Percentiles rank a stretch among this genome's conserved stretches.
These are phyloP conservation scores for Deroplatys truncata DNA, from an alignment of 2,888 invertebrate species.

Conservation along the genomic window DNA sequence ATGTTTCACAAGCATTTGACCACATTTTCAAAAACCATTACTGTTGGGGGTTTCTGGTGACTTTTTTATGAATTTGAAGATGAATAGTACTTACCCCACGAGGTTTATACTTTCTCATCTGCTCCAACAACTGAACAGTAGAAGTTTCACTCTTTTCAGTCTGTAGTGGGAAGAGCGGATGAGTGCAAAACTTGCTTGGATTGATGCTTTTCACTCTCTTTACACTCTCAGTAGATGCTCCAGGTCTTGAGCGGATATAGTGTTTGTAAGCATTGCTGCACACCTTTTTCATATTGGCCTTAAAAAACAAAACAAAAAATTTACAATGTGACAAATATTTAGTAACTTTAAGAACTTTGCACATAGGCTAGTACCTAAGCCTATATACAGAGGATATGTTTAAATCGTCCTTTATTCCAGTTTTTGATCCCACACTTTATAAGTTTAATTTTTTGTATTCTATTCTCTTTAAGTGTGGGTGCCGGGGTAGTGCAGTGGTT, in stretches of 20 bases:
- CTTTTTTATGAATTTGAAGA: not conserved
- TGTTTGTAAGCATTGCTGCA: conserved; percentile 87
- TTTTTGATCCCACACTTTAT: too few species aligned
- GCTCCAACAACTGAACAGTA: conserved; percentile 46
- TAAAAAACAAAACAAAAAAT: conserved; percentile 31
- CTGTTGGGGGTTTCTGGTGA: too few species aligned
- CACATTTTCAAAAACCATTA: too few species aligned
- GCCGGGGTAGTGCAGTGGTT: too few species aligned
- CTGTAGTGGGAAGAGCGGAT: conserved; percentile 58
- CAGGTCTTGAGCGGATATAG: conserved; percentile 81
- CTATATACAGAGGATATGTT: too few species aligned
- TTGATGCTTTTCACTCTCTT: conserved; percentile 73
- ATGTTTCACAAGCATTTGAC: too few species aligned
- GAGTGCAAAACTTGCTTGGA: conserved; percentile 53
- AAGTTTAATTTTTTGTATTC: too few species aligned
- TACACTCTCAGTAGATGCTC: conserved; percentile 85
- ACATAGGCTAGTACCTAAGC: too few species aligned
- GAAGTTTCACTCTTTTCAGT: conserved; percentile 45
- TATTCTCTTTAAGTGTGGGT: too few species aligned
- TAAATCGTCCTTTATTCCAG: too few species aligned
- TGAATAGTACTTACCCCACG: conserved; percentile 55
- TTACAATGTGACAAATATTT: not conserved
- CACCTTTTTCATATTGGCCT: conserved; percentile 65
- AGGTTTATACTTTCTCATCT: conserved; percentile 73
- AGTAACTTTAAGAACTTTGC: too few species aligned